phyloP scores from a whole-genome alignment of 2,888 invertebrate species.

The Linyphia triangularis region DNA sequence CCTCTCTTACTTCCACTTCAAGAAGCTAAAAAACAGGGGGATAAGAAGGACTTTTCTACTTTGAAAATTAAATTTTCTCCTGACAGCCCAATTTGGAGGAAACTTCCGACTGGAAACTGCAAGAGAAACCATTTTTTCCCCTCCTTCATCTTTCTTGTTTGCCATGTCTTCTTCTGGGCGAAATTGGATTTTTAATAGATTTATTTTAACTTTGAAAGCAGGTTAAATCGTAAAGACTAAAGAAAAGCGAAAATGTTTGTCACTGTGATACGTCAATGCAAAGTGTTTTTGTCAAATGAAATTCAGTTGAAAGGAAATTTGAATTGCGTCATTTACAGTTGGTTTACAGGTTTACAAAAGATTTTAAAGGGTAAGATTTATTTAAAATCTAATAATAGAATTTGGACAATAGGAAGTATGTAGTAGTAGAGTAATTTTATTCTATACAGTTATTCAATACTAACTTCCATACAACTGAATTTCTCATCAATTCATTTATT shows the following conservation, averaged over 20 bases:
- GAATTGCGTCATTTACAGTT: not conserved
- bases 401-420: too few species aligned
- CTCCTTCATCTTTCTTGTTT: not conserved
- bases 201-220: not conserved
- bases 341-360: too few species aligned
- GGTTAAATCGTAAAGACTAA: not conserved
- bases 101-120: not conserved
- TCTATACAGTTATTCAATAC: too few species aligned
- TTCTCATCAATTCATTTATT: too few species aligned
- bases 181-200: constrained; percentile 3
- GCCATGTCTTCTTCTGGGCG: not conserved
- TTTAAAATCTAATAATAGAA: too few species aligned
- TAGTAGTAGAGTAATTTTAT: too few species aligned
- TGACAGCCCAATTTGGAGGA: constrained; percentile 34
- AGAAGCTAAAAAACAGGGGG: not conserved
- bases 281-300: not conserved
- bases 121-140: not conserved
- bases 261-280: not conserved
- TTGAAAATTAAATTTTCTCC: constrained; percentile 39
- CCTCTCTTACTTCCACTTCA: constrained; percentile 6
- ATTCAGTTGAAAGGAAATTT: not conserved
- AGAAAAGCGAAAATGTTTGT: not conserved
- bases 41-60: constrained; percentile 1
- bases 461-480: too few species aligned
- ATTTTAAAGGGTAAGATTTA: too few species aligned